Evolutionary conservation across 2,113 vertebrate species (phyloP).

Genomic region (Phainopepla nitens): DNA sequence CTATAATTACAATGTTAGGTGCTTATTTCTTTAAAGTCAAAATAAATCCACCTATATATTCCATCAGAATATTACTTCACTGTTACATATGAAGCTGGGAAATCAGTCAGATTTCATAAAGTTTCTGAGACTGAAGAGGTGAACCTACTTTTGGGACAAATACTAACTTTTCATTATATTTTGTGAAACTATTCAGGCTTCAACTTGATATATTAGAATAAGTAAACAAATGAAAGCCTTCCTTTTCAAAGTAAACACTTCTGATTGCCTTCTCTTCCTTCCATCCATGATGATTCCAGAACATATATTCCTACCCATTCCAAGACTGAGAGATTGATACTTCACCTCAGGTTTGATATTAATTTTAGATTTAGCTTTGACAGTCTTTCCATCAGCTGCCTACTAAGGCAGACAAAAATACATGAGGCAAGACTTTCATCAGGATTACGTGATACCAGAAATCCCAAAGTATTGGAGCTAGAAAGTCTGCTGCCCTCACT

Average conservation of each 20-base stretch:
- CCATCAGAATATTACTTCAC: not conserved
- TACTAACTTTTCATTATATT: not conserved
- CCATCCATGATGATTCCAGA: not conserved
- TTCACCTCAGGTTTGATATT: not conserved
- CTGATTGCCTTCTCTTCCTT: not conserved
- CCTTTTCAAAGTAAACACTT: not conserved
- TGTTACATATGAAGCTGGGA: not conserved
- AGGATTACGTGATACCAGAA: not conserved
- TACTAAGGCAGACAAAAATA: not conserved
- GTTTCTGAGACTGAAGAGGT: not conserved
- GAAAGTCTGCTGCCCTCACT: not conserved
- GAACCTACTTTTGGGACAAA: not conserved
- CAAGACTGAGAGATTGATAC: not conserved
- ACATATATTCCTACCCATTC: not conserved
- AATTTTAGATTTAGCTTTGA: not conserved
- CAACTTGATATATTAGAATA: not conserved
- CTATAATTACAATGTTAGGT: not conserved
- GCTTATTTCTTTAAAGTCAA: not conserved
- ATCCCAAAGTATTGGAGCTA: not conserved
- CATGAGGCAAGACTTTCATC: not conserved
- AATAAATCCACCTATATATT: not conserved
- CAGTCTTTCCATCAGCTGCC: not conserved
- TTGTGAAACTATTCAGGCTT: not conserved
- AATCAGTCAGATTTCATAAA: not conserved
- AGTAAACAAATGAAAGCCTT: not conserved